These are phyloP conservation scores for Geopemphigus sp. DNA, from an alignment of 1,140 invertebrate species.

Conservation along the genomic window DNA sequence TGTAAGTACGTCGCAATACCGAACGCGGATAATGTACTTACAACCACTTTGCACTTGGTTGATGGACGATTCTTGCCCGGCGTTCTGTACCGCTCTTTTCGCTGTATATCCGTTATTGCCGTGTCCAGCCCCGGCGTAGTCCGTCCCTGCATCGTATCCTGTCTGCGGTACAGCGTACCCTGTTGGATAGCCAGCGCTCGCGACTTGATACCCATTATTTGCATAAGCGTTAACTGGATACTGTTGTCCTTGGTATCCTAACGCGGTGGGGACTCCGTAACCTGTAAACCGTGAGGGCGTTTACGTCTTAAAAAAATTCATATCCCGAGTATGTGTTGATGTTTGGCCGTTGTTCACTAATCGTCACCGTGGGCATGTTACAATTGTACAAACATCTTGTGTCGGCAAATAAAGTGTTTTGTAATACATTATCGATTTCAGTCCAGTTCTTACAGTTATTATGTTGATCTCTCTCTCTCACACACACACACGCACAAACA, in stretches of 20 bases:
- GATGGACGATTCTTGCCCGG: background rate
- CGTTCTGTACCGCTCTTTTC: background rate
- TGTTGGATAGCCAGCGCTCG: background rate
- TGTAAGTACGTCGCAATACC: background rate
- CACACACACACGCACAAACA: no score
- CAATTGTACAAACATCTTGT: no score
- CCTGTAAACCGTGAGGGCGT: background rate
- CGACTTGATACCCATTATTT: background rate
- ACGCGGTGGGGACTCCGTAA: background rate
- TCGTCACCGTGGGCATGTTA: no score
- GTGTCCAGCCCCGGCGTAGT: background rate
- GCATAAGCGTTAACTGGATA: background rate
- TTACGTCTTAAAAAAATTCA: no score
- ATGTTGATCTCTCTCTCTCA: no score
- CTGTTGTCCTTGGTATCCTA: background rate
- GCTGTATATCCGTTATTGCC: background rate
- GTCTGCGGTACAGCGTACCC: background rate
- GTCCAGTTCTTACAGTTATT: no score
- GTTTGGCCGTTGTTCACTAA: no score
- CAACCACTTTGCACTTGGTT: slow-evolving; percentile 6
- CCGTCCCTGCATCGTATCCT: background rate
- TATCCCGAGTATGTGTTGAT: no score
- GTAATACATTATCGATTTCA: no score
- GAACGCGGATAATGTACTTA: background rate
- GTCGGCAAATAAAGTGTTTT: no score